These are phyloP conservation scores for Watersipora subatra DNA, from an alignment of 1,140 invertebrate species.

Conservation along the genomic window DNA sequence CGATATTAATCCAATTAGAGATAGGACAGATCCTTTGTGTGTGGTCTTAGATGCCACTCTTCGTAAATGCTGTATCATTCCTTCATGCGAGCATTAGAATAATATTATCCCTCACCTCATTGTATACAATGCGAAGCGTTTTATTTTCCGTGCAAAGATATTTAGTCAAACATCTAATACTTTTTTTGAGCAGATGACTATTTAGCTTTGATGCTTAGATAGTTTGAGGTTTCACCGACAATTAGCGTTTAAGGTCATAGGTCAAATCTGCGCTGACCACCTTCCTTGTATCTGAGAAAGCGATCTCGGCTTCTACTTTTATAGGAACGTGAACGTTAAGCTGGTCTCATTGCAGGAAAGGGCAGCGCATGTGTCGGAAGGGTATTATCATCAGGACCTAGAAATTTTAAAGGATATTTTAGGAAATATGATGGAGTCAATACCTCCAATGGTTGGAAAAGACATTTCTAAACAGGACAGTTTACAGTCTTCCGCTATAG, in stretches of 20 bases:
- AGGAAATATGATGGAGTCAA: background rate
- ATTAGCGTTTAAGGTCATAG: background rate
- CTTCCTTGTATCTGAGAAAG: background rate
- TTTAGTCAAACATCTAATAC: background rate
- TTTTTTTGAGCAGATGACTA: background rate
- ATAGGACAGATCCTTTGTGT: background rate
- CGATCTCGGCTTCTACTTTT: background rate
- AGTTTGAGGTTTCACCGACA: background rate
- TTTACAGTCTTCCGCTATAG: background rate
- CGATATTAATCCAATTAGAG: background rate
- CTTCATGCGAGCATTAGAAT: too few species aligned
- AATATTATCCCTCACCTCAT: background rate
- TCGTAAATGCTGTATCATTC: too few species aligned
- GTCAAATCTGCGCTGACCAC: background rate
- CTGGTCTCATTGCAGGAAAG: too few species aligned
- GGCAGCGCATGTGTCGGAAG: too few species aligned
- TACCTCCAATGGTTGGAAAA: background rate
- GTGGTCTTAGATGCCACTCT: background rate
- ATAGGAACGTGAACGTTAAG: too few species aligned
- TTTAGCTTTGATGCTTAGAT: background rate
- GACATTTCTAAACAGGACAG: background rate
- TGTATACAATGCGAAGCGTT: background rate
- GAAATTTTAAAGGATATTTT: background rate
- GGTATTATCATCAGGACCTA: background rate
- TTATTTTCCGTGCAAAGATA: background rate